A percentile compares a stretch with the other conserved stretches of the same genome.
Conservation (phyloP, 2,113 vertebrate genomes). For the Furnarius figulus region DNA sequence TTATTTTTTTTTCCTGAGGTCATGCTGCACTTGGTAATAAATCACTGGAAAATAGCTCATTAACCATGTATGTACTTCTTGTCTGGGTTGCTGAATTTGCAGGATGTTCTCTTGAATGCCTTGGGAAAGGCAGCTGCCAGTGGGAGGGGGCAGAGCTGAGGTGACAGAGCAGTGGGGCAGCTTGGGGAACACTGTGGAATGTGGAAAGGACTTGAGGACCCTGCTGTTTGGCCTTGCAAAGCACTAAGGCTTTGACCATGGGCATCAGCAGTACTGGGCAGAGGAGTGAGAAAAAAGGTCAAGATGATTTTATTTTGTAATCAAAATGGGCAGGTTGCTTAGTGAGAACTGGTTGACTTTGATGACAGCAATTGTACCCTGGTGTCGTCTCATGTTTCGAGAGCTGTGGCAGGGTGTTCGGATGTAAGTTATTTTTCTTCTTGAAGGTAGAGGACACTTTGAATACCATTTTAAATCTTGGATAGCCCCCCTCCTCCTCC, state of each 20-base stretch:
- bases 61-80: background rate
- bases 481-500: background rate
- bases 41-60: background rate
- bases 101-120: background rate
- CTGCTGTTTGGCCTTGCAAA: background rate
- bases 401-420: rapidly evolving
- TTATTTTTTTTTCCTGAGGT: background rate
- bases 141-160: background rate
- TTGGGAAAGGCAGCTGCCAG: background rate
- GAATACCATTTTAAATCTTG: background rate
- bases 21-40: background rate
- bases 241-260: background rate
- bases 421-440: background rate
- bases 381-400: rapidly evolving
- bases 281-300: background rate
- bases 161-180: background rate
- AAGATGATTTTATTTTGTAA: background rate
- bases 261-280: background rate
- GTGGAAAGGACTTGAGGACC: background rate
- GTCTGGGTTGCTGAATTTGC: background rate
- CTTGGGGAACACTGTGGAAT: background rate
- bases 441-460: background rate
- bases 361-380: background rate
- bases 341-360: background rate
- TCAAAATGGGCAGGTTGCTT: background rate